phyloP scores from a whole-genome alignment of 1,140 invertebrate genomes.

The Marisa cornuarietis region DNA sequence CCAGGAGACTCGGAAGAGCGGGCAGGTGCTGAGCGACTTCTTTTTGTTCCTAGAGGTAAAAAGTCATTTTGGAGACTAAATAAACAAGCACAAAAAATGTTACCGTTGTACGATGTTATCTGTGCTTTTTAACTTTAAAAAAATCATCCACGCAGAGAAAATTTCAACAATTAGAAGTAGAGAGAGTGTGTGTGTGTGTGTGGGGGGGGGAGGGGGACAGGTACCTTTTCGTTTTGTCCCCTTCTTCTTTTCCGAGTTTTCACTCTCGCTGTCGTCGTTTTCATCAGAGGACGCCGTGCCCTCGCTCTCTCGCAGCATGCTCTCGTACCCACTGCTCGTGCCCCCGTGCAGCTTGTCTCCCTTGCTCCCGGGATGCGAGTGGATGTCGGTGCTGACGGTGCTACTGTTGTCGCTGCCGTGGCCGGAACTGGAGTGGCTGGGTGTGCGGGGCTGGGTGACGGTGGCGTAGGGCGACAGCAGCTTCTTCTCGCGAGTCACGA shows the following conservation, averaged over 20 bases:
- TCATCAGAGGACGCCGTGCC: conserved; percentile 69
- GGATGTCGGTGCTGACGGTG: conserved; percentile 54
- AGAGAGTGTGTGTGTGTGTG: too few relatives aligned
- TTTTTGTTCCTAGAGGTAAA: conserved; percentile 45
- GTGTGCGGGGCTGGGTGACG: conserved; percentile 61
- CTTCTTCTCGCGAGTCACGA: conserved; percentile 54
- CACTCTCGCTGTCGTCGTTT: conserved; percentile 63
- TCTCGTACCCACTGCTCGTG: conserved; percentile 89
- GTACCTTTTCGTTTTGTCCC: conserved; percentile 55
- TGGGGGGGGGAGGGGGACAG: too few relatives aligned
- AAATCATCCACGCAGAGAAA: background rate
- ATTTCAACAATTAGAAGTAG: background rate
- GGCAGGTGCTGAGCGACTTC: conserved; percentile 61
- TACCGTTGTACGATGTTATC: background rate
- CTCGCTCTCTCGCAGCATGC: conserved; percentile 80
- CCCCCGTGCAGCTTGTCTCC: conserved; percentile 57
- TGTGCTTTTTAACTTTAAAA: background rate
- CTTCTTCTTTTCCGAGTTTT: conserved; percentile 60
- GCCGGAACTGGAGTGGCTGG: conserved; percentile 64
- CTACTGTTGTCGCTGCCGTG: conserved; percentile 65
- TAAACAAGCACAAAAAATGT: too few relatives aligned
- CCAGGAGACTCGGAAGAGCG: conserved; percentile 51
- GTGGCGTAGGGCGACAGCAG: conserved; percentile 63
- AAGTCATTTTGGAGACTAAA: conserved; percentile 1
- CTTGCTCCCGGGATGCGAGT: conserved; percentile 49